Percentiles rank a stretch among this genome's conserved stretches.
phyloP scores from a whole-genome alignment of 2,888 invertebrate species.

The Meteorus colon region DNA sequence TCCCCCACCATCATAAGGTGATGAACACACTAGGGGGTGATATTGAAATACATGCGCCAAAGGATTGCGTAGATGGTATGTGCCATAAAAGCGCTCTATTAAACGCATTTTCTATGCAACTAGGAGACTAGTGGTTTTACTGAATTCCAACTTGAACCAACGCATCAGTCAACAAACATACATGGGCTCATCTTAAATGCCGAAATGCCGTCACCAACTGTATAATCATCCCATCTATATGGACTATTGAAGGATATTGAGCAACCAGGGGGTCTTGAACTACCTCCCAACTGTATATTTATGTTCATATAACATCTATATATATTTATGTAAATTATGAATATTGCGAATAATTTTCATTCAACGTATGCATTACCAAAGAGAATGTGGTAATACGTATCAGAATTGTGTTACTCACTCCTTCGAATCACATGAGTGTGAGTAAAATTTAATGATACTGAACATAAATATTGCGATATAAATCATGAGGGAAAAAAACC shows the following conservation, averaged over 20 bases:
- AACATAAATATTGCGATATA: conserved; percentile 2
- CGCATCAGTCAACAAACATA: not conserved
- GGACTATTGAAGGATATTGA: not conserved
- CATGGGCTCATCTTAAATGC: not conserved
- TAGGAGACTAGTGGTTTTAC: not conserved
- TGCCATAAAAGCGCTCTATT: conserved; percentile 36
- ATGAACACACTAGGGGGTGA: conserved; percentile 22
- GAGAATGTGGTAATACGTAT: no score
- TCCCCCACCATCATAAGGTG: conserved; percentile 53
- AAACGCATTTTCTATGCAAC: conserved; percentile 16
- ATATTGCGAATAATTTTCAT: not conserved
- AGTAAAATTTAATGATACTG: conserved; percentile 44
- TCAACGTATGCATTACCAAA: not conserved
- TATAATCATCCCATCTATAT: not conserved
- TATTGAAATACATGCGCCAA: conserved; percentile 59
- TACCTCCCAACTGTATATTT: not conserved
- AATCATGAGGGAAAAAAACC: conserved; percentile 55
- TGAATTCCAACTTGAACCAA: not conserved
- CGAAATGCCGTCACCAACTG: not conserved
- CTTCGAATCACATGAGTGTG: conserved; percentile 39
- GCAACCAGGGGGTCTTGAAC: no score
- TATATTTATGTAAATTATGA: not conserved
- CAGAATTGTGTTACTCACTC: no score
- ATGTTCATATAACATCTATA: not conserved
- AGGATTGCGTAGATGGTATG: conserved; percentile 55